Evolutionary conservation across 2,888 invertebrate species (phyloP).

Genomic region (Spodoptera littoralis): DNA sequence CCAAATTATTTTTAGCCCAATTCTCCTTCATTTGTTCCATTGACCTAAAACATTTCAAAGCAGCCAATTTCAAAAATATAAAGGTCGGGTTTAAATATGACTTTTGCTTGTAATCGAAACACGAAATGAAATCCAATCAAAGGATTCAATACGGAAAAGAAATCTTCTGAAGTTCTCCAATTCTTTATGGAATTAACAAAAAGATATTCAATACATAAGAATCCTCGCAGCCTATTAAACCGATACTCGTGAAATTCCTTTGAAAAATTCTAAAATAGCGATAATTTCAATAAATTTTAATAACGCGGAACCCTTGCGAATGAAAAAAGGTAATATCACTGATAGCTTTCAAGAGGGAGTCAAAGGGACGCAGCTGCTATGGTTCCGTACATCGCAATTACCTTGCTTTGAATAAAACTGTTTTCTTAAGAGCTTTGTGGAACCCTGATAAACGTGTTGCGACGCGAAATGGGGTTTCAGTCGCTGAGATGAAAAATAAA

Average conservation of each 20-base stretch:
- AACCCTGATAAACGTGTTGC: constrained; percentile 54
- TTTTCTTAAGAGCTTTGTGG: constrained; percentile 59
- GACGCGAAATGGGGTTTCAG: constrained; percentile 40
- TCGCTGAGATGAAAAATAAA: constrained; percentile 21
- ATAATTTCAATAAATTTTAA: constrained; percentile 67
- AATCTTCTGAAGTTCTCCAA: constrained; percentile 31
- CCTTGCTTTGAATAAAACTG: constrained; percentile 58
- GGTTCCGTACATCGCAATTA: constrained; percentile 57
- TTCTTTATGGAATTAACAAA: constrained; percentile 30
- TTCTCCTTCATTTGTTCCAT: no score
- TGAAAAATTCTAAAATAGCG: constrained; percentile 45
- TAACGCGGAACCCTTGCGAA: constrained; percentile 59
- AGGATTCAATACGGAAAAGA: constrained; percentile 1
- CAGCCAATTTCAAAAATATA: no score
- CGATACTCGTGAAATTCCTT: constrained; percentile 40
- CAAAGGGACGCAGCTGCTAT: constrained; percentile 60
- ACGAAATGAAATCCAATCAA: neutral
- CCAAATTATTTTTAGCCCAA: no score
- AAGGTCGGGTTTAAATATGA: neutral
- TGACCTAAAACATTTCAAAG: no score
- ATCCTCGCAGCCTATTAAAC: constrained; percentile 40
- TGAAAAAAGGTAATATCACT: constrained; percentile 66
- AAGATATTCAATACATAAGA: constrained; percentile 39
- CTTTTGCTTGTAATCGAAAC: neutral
- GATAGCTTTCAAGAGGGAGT: constrained; percentile 63